Percentiles rank a stretch among this genome's conserved stretches.
These are phyloP conservation scores for Mesitornis unicolor DNA, from an alignment of 2,113 vertebrate genomes.

Conservation along the genomic window DNA sequence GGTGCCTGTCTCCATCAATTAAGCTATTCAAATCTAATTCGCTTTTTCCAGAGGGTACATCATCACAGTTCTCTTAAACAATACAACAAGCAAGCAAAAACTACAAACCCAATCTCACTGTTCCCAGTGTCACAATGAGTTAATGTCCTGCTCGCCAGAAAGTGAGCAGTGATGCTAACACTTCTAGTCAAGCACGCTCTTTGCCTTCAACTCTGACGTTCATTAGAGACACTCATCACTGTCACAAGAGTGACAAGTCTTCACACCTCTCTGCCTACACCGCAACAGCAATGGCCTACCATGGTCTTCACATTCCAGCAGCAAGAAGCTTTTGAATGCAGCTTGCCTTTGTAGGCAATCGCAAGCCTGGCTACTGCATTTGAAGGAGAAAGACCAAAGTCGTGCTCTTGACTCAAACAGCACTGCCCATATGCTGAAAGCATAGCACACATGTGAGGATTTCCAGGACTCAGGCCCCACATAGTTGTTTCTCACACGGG, in stretches of 20 bases:
- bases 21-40: conserved; percentile 1
- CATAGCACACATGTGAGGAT: not conserved
- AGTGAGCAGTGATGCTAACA: not conserved
- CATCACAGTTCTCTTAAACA: not conserved
- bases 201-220: not conserved
- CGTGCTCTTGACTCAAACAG: not conserved
- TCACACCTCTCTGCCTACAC: not conserved
- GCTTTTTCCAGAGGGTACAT: not conserved
- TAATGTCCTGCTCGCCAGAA: not conserved
- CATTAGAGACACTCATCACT: not conserved
- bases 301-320: not conserved
- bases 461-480: not conserved
- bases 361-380: not conserved
- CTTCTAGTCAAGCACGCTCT: not conserved
- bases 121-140: not conserved
- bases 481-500: not conserved
- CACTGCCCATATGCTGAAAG: not conserved
- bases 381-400: not conserved
- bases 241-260: not conserved
- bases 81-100: not conserved
- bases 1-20: not conserved
- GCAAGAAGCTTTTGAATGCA: not conserved
- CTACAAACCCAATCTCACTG: not conserved
- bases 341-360: not conserved
- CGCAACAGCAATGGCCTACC: not conserved